Base-by-base conservation (phyloP, 2,888 invertebrate species). In the Orchestes rusci region DNA sequence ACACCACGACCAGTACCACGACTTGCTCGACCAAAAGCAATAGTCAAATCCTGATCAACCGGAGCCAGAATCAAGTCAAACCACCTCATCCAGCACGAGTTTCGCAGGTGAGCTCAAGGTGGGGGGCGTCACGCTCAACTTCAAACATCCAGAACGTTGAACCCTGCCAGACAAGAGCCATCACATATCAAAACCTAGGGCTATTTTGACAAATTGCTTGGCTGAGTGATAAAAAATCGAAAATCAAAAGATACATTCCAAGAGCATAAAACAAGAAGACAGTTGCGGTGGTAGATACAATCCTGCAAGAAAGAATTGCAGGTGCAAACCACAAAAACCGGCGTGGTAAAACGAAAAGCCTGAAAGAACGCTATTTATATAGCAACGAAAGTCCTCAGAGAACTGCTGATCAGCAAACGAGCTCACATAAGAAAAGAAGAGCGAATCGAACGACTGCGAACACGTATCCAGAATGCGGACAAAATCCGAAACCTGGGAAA, bases 201-300 rank as follows among this genome's bases (percentile, higher is more conserved):
- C 34, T 16, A 13, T 12, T 34, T 34, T 16, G 34, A 16, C 34
- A 34, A 34, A 17, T 16, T 34, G 34, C 34, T 34, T 4, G 34
- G 34, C 5, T 13, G 31, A 12, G 31, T 12, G 31, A 31, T 12
- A 31, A 12, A 13, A 31, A 31, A 31, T 13, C 34, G 5, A 8
- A 34, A 34, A 34, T 8, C 7, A 34, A 34, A 34, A 34, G 17
- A 16, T 16, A 16, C 16, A 4, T 34, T 4, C 15, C 16, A 34
- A 34, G 34, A 34, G 16, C 34, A 3, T 17, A 34, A 17, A 31
- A 31, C 31, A 12, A 12, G 5, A 16, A 16, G 17, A 34, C 34
- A 8, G 34, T 34, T 12, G 34, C 13, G 4, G 16, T 34, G 34
- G 34, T 34, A 7, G 34, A 34, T 16, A 17, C 13, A 5, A 34